Evolutionary conservation across 2,888 invertebrate species (phyloP).

Genomic region (Ecdyonurus torrentis): DNA sequence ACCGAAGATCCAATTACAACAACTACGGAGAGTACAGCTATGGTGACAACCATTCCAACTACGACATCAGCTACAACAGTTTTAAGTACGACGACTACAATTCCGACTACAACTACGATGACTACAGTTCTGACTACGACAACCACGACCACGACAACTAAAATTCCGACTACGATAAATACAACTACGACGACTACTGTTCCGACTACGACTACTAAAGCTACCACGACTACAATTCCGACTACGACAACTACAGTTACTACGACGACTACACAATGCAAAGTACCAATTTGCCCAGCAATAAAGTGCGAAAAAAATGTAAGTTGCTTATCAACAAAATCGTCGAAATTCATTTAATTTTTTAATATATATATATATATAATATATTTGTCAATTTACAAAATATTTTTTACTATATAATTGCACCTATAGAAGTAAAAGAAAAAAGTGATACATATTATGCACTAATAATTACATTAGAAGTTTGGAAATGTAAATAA

Average conservation of each 20-base stretch:
- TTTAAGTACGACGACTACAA: neutral
- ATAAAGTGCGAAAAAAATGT: too few species aligned
- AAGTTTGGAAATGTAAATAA: too few species aligned
- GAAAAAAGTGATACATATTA: too few species aligned
- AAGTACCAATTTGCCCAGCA: too few species aligned
- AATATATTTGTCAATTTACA: too few species aligned
- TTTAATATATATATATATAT: too few species aligned
- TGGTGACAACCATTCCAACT: neutral
- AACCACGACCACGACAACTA: neutral
- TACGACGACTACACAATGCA: constrained; percentile 1
- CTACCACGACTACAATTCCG: neutral
- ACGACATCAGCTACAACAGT: neutral
- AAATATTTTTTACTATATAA: too few species aligned
- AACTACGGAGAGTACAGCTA: neutral
- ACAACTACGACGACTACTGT: neutral
- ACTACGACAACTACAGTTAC: neutral
- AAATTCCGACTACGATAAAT: neutral
- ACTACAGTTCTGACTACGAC: neutral
- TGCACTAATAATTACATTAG: too few species aligned
- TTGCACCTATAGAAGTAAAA: too few species aligned
- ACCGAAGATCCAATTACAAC: neutral
- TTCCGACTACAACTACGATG: neutral
- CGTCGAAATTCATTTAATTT: too few species aligned
- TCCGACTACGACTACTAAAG: neutral
- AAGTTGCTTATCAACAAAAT: too few species aligned